Conservation (phyloP, 2,888 invertebrate species). For the Xylocampa areola region DNA sequence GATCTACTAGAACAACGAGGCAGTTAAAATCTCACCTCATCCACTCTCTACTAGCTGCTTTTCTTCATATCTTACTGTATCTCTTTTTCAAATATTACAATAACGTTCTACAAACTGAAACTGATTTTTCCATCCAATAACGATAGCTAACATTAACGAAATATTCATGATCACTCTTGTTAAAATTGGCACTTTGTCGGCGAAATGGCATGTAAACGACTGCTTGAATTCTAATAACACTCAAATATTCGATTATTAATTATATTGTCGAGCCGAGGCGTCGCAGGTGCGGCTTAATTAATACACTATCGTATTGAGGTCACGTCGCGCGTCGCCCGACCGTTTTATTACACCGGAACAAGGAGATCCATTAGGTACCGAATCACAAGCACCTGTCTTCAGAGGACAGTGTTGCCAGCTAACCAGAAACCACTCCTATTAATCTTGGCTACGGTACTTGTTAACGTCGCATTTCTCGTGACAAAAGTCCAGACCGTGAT, state of each 20-base stretch:
- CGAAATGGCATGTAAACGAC: conserved; percentile 16
- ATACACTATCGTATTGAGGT: conserved; percentile 11
- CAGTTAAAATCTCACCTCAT: no score
- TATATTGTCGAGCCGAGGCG: background rate
- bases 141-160: background rate
- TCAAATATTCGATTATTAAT: conserved; percentile 25
- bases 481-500: conserved; percentile 20
- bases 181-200: conserved; percentile 8
- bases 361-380: conserved; percentile 20
- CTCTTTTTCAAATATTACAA: no score
- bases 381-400: conserved; percentile 9
- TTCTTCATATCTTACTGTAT: no score
- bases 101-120: no score
- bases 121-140: background rate
- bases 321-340: conserved; percentile 15
- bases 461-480: conserved; percentile 9
- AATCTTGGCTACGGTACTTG: conserved; percentile 13
- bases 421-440: conserved; percentile 24
- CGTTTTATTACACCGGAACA: conserved; percentile 10
- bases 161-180: conserved; percentile 4
- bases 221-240: conserved; percentile 33
- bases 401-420: conserved; percentile 1
- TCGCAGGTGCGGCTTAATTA: conserved; percentile 8
- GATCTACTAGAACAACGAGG: no score
- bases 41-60: no score